phyloP scores from a whole-genome alignment of 2,113 vertebrate genomes.

The Macheiramphus alcinus region DNA sequence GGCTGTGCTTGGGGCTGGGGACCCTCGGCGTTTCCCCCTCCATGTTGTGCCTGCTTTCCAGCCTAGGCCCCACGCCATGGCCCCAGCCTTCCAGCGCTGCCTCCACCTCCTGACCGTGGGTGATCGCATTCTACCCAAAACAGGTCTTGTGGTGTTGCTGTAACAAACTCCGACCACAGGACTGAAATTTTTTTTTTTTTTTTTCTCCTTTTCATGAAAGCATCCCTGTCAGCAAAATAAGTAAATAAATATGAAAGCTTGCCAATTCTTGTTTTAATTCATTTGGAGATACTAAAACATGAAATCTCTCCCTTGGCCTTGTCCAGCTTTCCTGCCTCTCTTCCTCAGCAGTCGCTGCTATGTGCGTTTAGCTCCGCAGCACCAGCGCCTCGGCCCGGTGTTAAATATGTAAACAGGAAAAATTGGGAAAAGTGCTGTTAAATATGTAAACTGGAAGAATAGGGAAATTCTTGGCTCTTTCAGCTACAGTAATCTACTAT shows the following conservation, averaged over 20 bases:
- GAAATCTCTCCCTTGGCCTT: background rate
- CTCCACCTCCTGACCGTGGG: accelerated
- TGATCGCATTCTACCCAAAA: background rate
- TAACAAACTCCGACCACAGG: background rate
- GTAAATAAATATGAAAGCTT: background rate
- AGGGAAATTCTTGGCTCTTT: background rate
- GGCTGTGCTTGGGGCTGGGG: no score
- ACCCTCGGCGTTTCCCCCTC: accelerated
- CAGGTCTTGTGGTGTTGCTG: background rate
- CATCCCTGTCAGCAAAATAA: background rate
- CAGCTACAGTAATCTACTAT: background rate
- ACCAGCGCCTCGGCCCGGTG: background rate
- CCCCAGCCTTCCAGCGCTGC: background rate
- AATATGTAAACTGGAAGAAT: background rate
- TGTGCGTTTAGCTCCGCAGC: background rate
- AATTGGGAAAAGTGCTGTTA: background rate
- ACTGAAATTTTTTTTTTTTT: background rate
- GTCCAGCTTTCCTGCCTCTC: background rate
- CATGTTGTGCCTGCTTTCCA: accelerated
- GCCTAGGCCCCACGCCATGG: no score
- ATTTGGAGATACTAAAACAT: background rate
- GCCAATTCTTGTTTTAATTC: background rate
- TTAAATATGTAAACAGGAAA: background rate
- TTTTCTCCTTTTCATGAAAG: background rate
- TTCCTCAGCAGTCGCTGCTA: background rate